Conservation (phyloP, 2,113 vertebrate species). For the Muntiacus muntjak region DNA sequence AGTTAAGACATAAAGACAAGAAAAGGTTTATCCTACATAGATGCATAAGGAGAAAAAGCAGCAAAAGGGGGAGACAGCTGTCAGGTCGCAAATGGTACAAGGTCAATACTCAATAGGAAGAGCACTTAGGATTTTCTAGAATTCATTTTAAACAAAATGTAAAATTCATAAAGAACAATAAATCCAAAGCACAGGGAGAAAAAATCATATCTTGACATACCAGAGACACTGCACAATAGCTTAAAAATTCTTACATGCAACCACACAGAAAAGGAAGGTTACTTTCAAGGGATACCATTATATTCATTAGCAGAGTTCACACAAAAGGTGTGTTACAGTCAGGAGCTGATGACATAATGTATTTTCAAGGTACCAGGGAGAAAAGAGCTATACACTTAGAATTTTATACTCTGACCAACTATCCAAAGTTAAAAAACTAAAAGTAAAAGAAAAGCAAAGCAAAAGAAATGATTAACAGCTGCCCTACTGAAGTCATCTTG, state of each 20-base stretch:
- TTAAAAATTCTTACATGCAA: background rate
- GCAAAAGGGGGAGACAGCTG: background rate
- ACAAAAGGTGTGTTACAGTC: background rate
- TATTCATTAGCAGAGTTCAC: background rate
- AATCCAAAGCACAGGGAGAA: background rate
- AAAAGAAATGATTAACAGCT: background rate
- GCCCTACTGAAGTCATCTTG: background rate
- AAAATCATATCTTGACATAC: background rate
- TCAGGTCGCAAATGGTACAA: background rate
- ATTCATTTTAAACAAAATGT: background rate
- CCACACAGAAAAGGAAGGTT: background rate
- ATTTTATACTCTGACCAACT: background rate
- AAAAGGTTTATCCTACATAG: background rate
- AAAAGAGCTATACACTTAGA: background rate
- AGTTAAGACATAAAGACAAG: background rate
- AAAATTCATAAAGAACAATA: background rate
- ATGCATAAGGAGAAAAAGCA: background rate
- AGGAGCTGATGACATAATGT: background rate
- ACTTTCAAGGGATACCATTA: background rate
- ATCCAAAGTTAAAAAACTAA: background rate
- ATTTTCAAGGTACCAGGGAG: background rate
- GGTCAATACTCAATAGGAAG: background rate
- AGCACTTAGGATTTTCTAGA: background rate
- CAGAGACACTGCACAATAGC: background rate
- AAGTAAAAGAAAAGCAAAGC: background rate